Evolutionary conservation across 2,797 vertebrate species (phyloP).

Genomic region (Artibeus lituratus): DNA sequence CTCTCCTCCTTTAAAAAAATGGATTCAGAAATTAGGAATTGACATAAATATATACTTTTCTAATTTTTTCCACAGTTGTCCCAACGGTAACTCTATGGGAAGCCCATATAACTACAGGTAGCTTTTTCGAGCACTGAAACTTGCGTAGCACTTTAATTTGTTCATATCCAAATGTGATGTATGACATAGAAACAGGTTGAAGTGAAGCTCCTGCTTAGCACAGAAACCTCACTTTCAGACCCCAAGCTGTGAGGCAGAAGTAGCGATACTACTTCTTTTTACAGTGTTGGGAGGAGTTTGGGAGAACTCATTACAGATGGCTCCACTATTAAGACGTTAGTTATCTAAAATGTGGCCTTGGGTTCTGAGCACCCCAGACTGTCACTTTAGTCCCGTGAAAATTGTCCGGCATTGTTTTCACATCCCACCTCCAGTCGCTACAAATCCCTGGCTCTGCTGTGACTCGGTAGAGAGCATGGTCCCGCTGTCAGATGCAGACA

Average conservation of each 20-base stretch:
- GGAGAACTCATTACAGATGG: not conserved
- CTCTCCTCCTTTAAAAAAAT: not conserved
- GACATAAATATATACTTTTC: not conserved
- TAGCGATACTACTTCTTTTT: not conserved
- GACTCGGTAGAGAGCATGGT: not conserved
- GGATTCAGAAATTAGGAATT: not conserved
- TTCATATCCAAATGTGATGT: not conserved
- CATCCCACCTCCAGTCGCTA: not conserved
- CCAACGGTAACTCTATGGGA: not conserved
- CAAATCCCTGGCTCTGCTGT: not conserved
- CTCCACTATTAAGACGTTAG: slow-evolving; percentile 18
- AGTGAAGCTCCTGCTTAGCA: not conserved
- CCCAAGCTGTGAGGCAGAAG: not conserved
- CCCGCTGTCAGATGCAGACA: not conserved
- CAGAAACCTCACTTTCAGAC: not conserved
- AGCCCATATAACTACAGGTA: not conserved
- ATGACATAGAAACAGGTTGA: not conserved
- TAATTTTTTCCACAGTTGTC: not conserved
- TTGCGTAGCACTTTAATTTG: not conserved
- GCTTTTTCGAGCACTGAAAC: not conserved
- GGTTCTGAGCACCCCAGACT: not conserved
- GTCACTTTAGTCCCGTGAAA: not conserved
- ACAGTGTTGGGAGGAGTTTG: not conserved
- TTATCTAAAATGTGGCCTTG: slow-evolving; percentile 16
- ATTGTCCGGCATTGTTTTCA: not conserved